Conservation (phyloP, 2,797 vertebrate genomes). For the Podargus strigoides region DNA sequence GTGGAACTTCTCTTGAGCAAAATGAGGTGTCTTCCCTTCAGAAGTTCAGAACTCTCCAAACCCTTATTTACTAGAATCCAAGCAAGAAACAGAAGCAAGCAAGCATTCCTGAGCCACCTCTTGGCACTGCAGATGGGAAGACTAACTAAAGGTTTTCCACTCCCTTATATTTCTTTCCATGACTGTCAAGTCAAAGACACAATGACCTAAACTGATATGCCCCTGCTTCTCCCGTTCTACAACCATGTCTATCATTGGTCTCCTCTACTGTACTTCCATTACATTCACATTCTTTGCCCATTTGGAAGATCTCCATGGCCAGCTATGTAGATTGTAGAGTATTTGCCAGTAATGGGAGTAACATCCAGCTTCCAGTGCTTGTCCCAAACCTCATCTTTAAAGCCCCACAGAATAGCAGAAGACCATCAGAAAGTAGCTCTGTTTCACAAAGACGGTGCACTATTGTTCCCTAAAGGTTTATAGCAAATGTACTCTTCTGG, state of each 20-base stretch:
- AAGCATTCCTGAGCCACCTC: background rate
- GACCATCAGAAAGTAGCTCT: background rate
- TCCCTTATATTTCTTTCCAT: background rate
- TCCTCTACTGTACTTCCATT: conserved; percentile 8
- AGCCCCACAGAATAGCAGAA: background rate
- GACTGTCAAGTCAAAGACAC: background rate
- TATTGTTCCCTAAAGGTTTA: background rate
- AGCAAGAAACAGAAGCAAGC: background rate
- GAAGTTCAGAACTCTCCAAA: background rate
- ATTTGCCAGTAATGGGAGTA: background rate
- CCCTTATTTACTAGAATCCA: background rate
- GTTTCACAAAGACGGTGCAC: background rate
- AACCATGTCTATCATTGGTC: background rate
- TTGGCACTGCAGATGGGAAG: background rate
- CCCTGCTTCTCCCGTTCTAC: background rate
- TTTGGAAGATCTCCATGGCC: background rate
- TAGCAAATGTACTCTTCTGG: background rate
- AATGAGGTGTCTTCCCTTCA: background rate
- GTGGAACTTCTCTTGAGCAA: background rate
- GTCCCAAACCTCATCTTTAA: background rate
- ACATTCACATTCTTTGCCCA: background rate
- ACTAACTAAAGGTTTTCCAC: background rate
- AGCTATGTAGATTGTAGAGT: background rate
- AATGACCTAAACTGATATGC: background rate
- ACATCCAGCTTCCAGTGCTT: background rate